A percentile compares a stretch with the other conserved stretches of the same genome.
Conservation (phyloP, 2,113 vertebrate species). For the Tupaia chinensis region DNA sequence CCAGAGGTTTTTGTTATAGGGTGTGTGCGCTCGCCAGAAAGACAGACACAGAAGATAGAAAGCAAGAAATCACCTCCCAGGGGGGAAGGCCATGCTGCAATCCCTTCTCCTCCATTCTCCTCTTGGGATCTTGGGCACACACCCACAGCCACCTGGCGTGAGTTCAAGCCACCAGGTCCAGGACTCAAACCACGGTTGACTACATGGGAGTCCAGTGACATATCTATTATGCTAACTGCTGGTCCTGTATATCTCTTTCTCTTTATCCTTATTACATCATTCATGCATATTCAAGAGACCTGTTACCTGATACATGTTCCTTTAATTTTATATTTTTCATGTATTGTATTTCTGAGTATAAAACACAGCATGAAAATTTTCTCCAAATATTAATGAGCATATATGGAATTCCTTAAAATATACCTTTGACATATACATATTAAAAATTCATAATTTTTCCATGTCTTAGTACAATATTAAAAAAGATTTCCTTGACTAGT, state of each 20-base stretch:
- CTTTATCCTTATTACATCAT: background rate
- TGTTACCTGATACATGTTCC: background rate
- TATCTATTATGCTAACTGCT: no score
- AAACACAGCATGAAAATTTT: background rate
- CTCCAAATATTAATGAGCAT: background rate
- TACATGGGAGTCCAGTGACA: no score
- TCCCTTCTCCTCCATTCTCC: no score
- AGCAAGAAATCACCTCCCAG: no score
- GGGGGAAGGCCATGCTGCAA: no score
- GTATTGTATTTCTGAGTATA: background rate
- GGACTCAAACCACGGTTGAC: no score
- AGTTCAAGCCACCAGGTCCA: no score
- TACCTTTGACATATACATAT: background rate
- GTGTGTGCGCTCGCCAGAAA: no score
- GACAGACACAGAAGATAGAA: no score
- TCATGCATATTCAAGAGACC: background rate
- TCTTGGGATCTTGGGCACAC: no score
- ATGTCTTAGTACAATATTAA: background rate
- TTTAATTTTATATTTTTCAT: constrained; percentile 5
- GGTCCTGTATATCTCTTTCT: background rate
- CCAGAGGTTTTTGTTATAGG: no score
- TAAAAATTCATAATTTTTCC: background rate
- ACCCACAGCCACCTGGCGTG: no score
- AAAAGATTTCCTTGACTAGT: background rate
- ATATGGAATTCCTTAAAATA: background rate